phyloP scores from a whole-genome alignment of 2,113 vertebrate species.

The Heloderma charlesbogerti region DNA sequence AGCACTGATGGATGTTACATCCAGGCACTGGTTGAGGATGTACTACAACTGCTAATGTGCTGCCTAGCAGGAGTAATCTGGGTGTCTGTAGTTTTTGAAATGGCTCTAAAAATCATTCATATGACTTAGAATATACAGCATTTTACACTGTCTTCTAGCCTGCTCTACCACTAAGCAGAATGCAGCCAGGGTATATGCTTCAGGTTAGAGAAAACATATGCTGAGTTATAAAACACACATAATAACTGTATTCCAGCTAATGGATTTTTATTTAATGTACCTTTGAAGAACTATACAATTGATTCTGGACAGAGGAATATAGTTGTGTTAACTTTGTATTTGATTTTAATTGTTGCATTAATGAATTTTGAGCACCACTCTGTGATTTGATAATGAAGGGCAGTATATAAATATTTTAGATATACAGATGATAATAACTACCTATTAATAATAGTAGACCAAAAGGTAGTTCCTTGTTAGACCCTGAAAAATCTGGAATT shows the following conservation, averaged over 20 bases:
- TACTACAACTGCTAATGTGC: neutral
- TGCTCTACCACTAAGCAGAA: neutral
- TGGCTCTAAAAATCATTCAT: rapidly evolving
- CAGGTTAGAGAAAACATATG: neutral
- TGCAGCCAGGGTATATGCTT: neutral
- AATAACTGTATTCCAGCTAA: neutral
- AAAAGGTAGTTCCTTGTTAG: neutral
- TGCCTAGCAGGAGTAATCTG: neutral
- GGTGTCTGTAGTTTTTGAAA: neutral
- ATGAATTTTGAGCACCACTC: no score
- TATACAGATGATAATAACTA: neutral
- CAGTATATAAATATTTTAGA: no score
- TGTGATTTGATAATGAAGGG: no score
- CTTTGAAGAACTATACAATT: neutral
- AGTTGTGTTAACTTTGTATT: no score
- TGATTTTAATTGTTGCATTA: no score
- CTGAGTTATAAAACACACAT: no score
- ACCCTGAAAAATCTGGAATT: neutral
- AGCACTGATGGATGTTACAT: neutral
- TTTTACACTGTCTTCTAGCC: neutral
- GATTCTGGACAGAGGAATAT: neutral
- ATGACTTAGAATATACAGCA: neutral
- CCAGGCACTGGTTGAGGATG: neutral
- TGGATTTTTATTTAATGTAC: neutral
- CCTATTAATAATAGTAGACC: neutral